These are phyloP conservation scores for Pseudotriccus pelzelni DNA, from an alignment of 2,797 vertebrate species.

Conservation along the genomic window DNA sequence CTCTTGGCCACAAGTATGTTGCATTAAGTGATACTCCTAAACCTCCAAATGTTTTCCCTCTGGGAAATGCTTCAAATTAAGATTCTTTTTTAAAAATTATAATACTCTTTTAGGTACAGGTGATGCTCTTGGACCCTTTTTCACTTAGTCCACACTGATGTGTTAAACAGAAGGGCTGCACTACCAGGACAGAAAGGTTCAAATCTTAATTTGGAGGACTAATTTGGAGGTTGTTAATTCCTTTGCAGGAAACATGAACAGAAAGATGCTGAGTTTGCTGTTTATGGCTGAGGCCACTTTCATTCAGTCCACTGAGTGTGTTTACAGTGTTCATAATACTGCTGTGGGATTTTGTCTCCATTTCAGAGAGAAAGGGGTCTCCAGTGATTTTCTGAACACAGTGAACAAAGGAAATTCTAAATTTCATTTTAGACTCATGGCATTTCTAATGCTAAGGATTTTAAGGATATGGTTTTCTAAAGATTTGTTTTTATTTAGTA, in stretches of 20 bases:
- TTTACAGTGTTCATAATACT: conserved; percentile 24
- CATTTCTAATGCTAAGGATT: background rate
- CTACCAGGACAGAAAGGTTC: background rate
- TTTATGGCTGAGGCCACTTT: background rate
- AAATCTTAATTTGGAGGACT: background rate
- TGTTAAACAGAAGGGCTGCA: background rate
- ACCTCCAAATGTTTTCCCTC: background rate
- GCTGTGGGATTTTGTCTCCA: background rate
- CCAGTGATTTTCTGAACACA: background rate
- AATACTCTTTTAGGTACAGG: background rate
- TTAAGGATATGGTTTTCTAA: background rate
- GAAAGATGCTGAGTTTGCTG: background rate
- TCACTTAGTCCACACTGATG: background rate
- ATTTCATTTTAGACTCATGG: background rate
- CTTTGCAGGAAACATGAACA: background rate
- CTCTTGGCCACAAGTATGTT: background rate
- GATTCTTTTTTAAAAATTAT: background rate
- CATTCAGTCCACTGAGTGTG: background rate
- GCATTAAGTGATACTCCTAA: background rate
- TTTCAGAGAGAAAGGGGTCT: background rate
- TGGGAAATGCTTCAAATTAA: background rate
- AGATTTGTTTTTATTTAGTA: conserved; percentile 34
- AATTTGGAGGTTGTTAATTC: background rate
- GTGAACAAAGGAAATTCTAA: background rate
- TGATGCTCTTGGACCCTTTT: background rate